These are phyloP conservation scores for Gymnocypris eckloni DNA, from an alignment of 2,797 vertebrate species.

Conservation along the genomic window DNA sequence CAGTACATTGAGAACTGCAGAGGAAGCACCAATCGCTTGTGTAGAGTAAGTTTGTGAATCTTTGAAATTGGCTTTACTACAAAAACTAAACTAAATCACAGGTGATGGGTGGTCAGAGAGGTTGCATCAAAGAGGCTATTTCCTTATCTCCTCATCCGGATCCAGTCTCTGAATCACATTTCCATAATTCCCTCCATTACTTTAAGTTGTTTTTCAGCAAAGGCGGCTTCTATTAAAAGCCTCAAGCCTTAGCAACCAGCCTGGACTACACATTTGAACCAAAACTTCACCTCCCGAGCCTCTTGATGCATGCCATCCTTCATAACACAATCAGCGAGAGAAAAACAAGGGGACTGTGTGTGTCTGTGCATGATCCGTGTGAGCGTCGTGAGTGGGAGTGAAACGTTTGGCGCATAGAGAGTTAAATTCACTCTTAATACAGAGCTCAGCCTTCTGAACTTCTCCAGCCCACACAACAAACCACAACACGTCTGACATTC, in stretches of 20 bases:
- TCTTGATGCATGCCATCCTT: slow-evolving; percentile 14
- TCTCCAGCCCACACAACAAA: slow-evolving; percentile 49
- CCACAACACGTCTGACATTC: slow-evolving; percentile 39
- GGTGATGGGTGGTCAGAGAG: not conserved
- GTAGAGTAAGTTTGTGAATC: not conserved
- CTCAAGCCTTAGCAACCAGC: slow-evolving; percentile 19
- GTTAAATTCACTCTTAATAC: slow-evolving; percentile 48
- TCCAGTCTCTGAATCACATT: slow-evolving; percentile 22
- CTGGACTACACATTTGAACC: slow-evolving; percentile 6
- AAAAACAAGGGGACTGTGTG: slow-evolving; percentile 39
- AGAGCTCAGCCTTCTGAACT: slow-evolving; percentile 50
- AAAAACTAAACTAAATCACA: not conserved
- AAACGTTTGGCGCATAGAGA: slow-evolving; percentile 39
- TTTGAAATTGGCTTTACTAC: not conserved
- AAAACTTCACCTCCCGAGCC: slow-evolving; percentile 1
- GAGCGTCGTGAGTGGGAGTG: slow-evolving; percentile 19
- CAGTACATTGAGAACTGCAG: not conserved
- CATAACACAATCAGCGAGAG: slow-evolving; percentile 1
- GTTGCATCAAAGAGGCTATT: not conserved
- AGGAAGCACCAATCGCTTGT: not conserved
- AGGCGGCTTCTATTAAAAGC: slow-evolving; percentile 50
- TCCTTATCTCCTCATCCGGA: not conserved
- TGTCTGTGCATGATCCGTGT: slow-evolving; percentile 13
- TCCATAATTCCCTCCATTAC: slow-evolving; percentile 31
- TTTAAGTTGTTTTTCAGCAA: slow-evolving; percentile 25